Conservation (phyloP, 2,888 invertebrate species). For the Panopea generosa region DNA sequence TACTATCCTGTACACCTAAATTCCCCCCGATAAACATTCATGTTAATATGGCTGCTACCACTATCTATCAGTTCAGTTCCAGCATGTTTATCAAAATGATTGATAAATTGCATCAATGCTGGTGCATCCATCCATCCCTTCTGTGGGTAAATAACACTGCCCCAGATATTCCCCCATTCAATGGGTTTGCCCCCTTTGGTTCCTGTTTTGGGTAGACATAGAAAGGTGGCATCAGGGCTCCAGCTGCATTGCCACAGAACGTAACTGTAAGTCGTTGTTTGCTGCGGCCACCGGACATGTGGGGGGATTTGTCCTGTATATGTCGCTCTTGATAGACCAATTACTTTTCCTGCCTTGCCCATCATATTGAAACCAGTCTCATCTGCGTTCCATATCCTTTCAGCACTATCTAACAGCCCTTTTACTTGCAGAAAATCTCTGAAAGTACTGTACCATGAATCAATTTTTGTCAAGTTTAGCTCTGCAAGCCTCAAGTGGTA, state of each 20-base stretch:
- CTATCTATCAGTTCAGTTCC: conserved; percentile 34
- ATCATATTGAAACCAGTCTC: conserved; percentile 7
- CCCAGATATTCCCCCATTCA: conserved; percentile 28
- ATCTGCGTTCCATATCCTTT: conserved; percentile 10
- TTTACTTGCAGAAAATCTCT: neutral
- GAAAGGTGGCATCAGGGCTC: neutral
- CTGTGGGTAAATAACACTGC: neutral
- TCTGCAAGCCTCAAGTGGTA: conserved; percentile 10
- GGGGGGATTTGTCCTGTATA: conserved; percentile 19
- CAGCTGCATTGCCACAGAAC: conserved; percentile 30
- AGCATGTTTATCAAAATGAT: conserved; percentile 21
- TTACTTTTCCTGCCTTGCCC: conserved; percentile 7
- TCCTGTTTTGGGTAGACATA: neutral
- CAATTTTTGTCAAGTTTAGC: conserved; percentile 10
- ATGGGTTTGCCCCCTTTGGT: conserved; percentile 10
- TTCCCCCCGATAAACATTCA: conserved; percentile 31
- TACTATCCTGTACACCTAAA: conserved; percentile 43
- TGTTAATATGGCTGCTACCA: conserved; percentile 38
- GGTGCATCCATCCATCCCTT: conserved; percentile 12
- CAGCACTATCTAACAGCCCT: neutral
- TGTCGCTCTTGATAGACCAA: neutral
- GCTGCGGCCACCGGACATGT: conserved; percentile 31
- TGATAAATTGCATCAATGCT: neutral
- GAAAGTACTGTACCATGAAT: conserved; percentile 1
- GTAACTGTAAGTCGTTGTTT: conserved; percentile 49